Conservation (phyloP, 2,888 invertebrate species). For the Nymphalis polychloros region DNA sequence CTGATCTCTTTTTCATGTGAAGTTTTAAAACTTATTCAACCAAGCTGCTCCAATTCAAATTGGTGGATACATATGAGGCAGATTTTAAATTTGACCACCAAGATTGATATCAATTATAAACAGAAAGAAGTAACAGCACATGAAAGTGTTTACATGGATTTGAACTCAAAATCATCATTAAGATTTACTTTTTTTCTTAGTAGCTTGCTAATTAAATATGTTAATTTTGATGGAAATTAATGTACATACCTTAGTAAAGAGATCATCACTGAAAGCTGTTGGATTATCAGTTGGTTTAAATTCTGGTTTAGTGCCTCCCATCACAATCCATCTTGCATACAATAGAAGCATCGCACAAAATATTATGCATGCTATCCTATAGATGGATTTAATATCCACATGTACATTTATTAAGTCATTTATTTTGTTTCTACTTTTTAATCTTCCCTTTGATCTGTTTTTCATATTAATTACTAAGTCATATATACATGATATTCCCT, state of each 20-base stretch:
- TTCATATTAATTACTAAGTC: slow-evolving; percentile 76
- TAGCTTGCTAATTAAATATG: background rate
- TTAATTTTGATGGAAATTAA: background rate
- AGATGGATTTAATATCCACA: slow-evolving; percentile 23
- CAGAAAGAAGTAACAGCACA: too few relatives aligned
- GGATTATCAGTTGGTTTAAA: slow-evolving; percentile 96
- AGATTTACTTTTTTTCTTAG: too few relatives aligned
- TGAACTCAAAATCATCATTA: too few relatives aligned
- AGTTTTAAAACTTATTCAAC: too few relatives aligned
- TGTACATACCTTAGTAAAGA: slow-evolving; percentile 83
- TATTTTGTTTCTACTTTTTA: slow-evolving; percentile 13
- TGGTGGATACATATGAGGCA: too few relatives aligned
- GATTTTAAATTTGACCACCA: too few relatives aligned
- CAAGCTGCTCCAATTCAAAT: too few relatives aligned
- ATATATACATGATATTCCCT: slow-evolving; percentile 85
- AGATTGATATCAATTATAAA: too few relatives aligned
- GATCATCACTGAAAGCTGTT: slow-evolving; percentile 87
- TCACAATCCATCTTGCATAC: slow-evolving; percentile 86
- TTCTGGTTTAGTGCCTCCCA: slow-evolving; percentile 89
- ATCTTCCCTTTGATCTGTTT: slow-evolving; percentile 17
- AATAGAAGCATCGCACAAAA: slow-evolving; percentile 80
- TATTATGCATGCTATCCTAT: slow-evolving; percentile 76
- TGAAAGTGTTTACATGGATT: too few relatives aligned
- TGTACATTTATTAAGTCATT: slow-evolving; percentile 13
- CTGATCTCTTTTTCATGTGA: too few relatives aligned